Base-by-base conservation (phyloP, 2,113 vertebrate species). In the Cricetomys ansorgei region DNA sequence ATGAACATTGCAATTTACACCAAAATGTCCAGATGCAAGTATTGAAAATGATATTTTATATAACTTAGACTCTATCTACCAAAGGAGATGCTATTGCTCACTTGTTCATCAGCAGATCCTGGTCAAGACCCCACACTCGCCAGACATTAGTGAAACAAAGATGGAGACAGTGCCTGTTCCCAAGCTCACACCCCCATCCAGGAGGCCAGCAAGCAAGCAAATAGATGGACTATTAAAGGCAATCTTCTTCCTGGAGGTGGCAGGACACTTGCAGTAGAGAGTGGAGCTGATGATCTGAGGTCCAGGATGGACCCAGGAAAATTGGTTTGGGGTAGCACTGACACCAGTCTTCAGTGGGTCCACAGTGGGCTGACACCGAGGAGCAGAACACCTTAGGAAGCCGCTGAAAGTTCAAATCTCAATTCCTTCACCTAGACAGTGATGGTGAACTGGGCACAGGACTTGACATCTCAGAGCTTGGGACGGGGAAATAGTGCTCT, bases 11-110 rank as follows among this genome's bases (percentile, higher is more conserved):
- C 45, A 91, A 93, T 77, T 57, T 85, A 76, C 9, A 62, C 9
- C 48, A 48, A 94, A 91, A 95, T 75, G 72, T 88, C 89, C 76
- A 80, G 84, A 69, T 79, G 73, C 27, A 88, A 88, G 37, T 77
- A 70, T 29, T 34, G n/a, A 3, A 80, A 85, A 64, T 77, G 64
- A 70, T 43, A 72, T 37, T 80, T 69, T 50, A 11, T n/a, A 86
- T 23, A n/a, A 45, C 96, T 95, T 73, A 15, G 91, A 64, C 84
- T 72, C 48, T 65, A 25, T 83, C 23, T 85, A 13, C 3, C 31
- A 25, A 88, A 65, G 57, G 29, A 13, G 57, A 62, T 23, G 45
- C 37, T 37, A 53, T 59, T 76, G 21, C 57, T 89, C 62, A 13
- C 90, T 92, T 92, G 27, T 57, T 80, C 83, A 55, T 70, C 40